Conservation (phyloP, 2,113 vertebrate species). For the Hydropotes inermis region DNA sequence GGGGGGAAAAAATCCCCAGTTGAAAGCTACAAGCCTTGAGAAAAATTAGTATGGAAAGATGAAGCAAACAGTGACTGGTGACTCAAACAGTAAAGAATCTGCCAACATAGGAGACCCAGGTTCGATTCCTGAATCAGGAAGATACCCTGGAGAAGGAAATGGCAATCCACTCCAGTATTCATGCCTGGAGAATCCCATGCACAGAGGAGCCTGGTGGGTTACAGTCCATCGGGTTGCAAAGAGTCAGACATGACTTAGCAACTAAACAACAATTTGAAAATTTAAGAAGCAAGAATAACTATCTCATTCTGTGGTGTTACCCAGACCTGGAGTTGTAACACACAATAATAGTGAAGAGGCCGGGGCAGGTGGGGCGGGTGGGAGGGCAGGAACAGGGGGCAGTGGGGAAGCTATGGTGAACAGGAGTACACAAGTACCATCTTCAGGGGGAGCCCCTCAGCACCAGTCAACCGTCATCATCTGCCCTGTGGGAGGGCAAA, state of each 20-base stretch:
- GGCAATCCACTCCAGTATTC: not conserved
- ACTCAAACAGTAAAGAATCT: not conserved
- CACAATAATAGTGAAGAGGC: not conserved
- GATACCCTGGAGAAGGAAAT: not conserved
- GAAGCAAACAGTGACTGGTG: not conserved
- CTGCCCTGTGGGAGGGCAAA: not conserved
- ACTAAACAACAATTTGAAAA: not conserved
- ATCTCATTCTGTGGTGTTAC: not conserved
- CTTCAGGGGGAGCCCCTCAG: too few relatives aligned
- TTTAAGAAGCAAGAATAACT: not conserved
- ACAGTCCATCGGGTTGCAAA: not conserved
- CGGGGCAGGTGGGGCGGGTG: too few relatives aligned
- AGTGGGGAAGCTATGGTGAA: not conserved
- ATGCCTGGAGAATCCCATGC: not conserved
- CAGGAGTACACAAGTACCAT: too few relatives aligned
- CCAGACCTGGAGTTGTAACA: not conserved
- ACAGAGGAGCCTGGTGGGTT: not conserved
- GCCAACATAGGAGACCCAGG: not conserved
- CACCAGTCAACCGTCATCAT: not conserved
- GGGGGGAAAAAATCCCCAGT: not conserved
- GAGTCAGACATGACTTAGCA: not conserved
- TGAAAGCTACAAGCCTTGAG: not conserved
- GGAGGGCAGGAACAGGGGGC: not conserved
- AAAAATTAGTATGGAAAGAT: not conserved
- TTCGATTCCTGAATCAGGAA: not conserved